Evolutionary conservation across 1,140 invertebrate species (phyloP).

Genomic region (Oryctes rhinoceros): DNA sequence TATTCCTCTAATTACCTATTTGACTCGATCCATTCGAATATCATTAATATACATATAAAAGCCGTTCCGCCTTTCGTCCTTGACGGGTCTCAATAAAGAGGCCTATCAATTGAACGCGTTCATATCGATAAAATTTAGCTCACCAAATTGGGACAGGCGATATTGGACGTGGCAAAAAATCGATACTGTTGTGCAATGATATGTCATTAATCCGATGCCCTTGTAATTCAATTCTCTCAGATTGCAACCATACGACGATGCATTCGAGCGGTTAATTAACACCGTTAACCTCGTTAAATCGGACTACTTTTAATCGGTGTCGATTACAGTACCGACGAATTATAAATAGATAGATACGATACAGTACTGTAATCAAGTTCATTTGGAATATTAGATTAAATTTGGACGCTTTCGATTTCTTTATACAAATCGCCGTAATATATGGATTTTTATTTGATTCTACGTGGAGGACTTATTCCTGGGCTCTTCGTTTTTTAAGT

Average conservation of each 20-base stretch:
- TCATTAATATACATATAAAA: neutral
- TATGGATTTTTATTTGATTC: too few species aligned
- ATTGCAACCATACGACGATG: conserved; percentile 7
- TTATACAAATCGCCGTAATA: neutral
- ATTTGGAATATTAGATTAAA: neutral
- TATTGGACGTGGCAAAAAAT: neutral
- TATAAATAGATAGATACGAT: neutral
- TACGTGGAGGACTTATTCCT: too few species aligned
- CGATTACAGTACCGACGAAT: neutral
- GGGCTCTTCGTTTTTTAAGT: too few species aligned
- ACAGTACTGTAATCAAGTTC: neutral
- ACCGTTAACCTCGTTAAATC: conserved; percentile 35
- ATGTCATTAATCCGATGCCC: neutral
- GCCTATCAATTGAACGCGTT: neutral
- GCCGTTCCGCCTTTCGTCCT: neutral
- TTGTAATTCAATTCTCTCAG: conserved; percentile 29
- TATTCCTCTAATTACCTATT: too few species aligned
- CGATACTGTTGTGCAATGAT: conserved; percentile 12
- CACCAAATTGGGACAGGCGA: neutral
- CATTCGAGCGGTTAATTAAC: conserved; percentile 22
- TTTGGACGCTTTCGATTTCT: neutral
- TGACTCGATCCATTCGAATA: too few species aligned
- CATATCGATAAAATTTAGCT: neutral
- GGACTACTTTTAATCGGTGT: conserved; percentile 24
- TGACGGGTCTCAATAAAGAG: neutral